Percentiles rank a stretch among this genome's conserved stretches.
Evolutionary conservation across 1,140 invertebrate genomes (phyloP).

Genomic region (Myzus persicae): DNA sequence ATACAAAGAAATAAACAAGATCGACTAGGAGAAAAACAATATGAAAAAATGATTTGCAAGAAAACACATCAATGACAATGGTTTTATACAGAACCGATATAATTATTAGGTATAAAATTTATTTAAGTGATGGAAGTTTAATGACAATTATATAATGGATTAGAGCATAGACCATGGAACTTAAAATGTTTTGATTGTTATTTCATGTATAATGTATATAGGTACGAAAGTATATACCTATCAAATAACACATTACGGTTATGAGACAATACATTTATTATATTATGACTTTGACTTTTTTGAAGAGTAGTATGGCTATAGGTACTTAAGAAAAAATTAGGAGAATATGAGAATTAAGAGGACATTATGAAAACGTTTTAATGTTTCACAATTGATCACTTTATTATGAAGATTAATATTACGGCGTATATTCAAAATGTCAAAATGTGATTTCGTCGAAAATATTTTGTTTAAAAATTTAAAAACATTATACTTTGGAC

Average conservation of each 20-base stretch:
- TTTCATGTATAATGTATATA: not conserved
- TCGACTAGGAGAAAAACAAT: not conserved
- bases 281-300: not conserved
- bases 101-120: not conserved
- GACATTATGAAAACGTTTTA: not conserved
- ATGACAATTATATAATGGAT: not conserved
- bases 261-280: not conserved
- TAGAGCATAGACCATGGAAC: not conserved
- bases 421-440: not conserved
- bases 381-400: not conserved
- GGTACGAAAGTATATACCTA: not conserved
- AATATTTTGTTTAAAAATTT: not conserved
- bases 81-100: not conserved
- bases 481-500: no score
- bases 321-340: not conserved
- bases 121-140: not conserved
- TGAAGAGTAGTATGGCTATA: not conserved
- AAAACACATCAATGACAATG: not conserved
- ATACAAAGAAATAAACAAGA: not conserved
- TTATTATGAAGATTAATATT: not conserved
- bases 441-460: not conserved
- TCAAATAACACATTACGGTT: not conserved
- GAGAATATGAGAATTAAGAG: not conserved
- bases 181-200: not conserved
- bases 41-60: no score